Evolutionary conservation across 2,113 vertebrate genomes (phyloP).

Genomic region (Sphyrna mokarran): DNA sequence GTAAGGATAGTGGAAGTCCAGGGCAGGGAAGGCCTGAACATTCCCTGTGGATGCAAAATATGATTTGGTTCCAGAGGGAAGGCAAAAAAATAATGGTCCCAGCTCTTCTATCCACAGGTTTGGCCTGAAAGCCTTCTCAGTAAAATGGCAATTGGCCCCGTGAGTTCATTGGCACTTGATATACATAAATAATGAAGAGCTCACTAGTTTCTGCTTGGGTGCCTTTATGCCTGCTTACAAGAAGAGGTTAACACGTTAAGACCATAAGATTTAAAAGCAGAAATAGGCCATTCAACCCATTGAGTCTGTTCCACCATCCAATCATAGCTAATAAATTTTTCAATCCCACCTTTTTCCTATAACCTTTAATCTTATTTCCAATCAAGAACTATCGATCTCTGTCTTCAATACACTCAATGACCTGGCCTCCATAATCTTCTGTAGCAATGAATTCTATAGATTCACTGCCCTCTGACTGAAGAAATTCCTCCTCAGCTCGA

Average conservation of each 20-base stretch:
- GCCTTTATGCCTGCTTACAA: neutral
- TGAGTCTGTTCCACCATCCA: too few relatives aligned
- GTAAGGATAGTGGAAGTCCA: neutral
- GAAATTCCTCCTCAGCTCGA: too few relatives aligned
- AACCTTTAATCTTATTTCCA: too few relatives aligned
- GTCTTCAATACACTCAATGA: too few relatives aligned
- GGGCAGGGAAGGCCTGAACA: neutral
- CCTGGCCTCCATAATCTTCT: too few relatives aligned
- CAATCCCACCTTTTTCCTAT: too few relatives aligned
- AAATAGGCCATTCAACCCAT: too few relatives aligned
- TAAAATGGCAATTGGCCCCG: neutral
- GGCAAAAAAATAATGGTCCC: neutral
- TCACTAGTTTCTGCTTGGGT: neutral
- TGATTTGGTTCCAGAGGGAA: neutral
- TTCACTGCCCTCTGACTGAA: too few relatives aligned
- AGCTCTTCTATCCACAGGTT: neutral
- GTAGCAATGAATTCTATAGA: too few relatives aligned
- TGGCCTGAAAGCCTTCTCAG: neutral
- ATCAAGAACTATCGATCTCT: too few relatives aligned
- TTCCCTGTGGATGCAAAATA: neutral
- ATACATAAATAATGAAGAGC: neutral
- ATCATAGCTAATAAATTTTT: too few relatives aligned
- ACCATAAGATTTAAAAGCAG: too few relatives aligned
- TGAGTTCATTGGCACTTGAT: neutral
- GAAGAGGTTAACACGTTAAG: neutral